Evolutionary conservation across 2,113 vertebrate genomes (phyloP).

Genomic region (Spilogale gracilis): DNA sequence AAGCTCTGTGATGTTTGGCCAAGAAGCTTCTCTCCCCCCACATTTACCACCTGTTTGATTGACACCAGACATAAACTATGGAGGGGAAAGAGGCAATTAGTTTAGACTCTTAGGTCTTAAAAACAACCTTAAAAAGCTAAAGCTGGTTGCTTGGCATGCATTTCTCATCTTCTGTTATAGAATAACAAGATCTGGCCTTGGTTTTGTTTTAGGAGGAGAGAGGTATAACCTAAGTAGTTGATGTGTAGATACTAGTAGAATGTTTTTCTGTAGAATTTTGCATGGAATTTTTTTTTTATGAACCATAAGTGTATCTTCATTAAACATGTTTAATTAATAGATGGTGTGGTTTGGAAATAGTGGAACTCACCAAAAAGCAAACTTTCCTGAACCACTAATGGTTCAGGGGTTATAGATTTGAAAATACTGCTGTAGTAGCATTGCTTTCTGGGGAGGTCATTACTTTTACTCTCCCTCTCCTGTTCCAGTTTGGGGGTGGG

Average conservation of each 20-base stretch:
- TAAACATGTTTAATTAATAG: not conserved
- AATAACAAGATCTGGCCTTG: not conserved
- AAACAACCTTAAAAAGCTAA: conserved; percentile 51
- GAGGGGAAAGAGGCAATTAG: conserved; percentile 41
- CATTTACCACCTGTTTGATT: conserved; percentile 59
- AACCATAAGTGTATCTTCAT: no score
- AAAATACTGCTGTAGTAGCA: not conserved
- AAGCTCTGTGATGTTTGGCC: conserved; percentile 46
- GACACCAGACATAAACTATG: not conserved
- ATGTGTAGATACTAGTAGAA: conserved; percentile 1
- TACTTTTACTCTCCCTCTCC: conserved; percentile 32
- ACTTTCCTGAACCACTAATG: not conserved
- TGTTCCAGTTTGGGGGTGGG: conserved; percentile 21
- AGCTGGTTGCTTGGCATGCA: not conserved
- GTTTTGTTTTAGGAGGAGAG: not conserved
- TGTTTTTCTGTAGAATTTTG: not conserved
- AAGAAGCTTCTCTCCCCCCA: not conserved
- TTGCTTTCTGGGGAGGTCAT: conserved; percentile 50
- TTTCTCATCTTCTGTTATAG: not conserved
- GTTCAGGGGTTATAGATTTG: conserved; percentile 38
- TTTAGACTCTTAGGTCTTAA: not conserved
- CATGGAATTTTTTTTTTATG: conserved; percentile 25
- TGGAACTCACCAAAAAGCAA: conserved; percentile 37
- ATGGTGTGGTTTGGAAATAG: conserved; percentile 57
- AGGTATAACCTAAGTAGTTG: not conserved